A percentile compares a stretch with the other conserved stretches of the same genome.
phyloP scores from a whole-genome alignment of 1,140 invertebrate species.

The Lethrus apterus region DNA sequence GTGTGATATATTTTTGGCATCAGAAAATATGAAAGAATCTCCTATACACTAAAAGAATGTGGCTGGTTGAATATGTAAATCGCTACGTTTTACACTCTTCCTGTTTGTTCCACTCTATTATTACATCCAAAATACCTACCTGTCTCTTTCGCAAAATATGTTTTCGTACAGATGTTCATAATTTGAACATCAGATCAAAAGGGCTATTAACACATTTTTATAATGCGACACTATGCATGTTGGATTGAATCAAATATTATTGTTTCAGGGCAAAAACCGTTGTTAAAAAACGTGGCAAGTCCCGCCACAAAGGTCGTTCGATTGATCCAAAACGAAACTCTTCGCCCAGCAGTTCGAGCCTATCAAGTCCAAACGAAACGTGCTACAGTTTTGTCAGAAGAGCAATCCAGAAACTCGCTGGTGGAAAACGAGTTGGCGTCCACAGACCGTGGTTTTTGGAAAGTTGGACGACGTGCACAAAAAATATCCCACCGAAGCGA shows the following conservation, averaged over 20 bases:
- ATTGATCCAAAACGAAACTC: slow-evolving; percentile 50
- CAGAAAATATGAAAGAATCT: no score
- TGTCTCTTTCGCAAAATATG: no score
- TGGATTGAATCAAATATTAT: no score
- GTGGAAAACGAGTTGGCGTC: slow-evolving; percentile 50
- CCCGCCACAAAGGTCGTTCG: slow-evolving; percentile 49
- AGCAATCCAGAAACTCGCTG: slow-evolving; percentile 79
- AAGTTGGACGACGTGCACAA: slow-evolving; percentile 59
- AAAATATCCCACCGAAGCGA: slow-evolving; percentile 46
- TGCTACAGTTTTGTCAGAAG: slow-evolving; percentile 89
- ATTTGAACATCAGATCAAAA: no score
- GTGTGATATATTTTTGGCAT: no score
- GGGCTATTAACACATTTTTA: no score
- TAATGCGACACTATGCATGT: no score
- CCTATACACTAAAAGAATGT: no score
- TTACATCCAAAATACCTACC: neutral
- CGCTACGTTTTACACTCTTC: no score
- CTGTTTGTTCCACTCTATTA: no score
- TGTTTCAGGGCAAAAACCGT: slow-evolving; percentile 9
- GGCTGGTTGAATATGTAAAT: no score
- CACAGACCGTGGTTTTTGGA: slow-evolving; percentile 70
- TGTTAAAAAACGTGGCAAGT: slow-evolving; percentile 29
- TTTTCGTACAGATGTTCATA: slow-evolving; percentile 8
- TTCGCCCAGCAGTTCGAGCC: slow-evolving; percentile 73
- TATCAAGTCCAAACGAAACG: slow-evolving; percentile 86